phyloP scores from a whole-genome alignment of 2,888 invertebrate species.

The Drosophila kokeensis region DNA sequence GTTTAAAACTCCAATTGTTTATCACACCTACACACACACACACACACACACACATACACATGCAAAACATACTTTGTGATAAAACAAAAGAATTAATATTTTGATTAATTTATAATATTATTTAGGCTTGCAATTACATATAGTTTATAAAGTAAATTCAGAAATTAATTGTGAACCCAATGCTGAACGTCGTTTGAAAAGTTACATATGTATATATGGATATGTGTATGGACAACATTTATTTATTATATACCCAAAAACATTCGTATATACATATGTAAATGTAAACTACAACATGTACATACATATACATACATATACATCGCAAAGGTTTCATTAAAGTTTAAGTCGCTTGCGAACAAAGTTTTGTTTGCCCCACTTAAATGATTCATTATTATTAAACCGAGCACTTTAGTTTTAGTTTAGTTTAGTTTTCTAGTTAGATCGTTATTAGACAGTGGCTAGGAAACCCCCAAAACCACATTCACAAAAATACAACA shows the following conservation, averaged over 20 bases:
- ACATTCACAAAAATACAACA: slow-evolving; percentile 1
- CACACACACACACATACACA: slow-evolving; percentile 19
- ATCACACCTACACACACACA: slow-evolving; percentile 22
- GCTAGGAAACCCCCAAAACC: neutral
- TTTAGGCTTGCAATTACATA: slow-evolving; percentile 58
- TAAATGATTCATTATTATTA: slow-evolving; percentile 20
- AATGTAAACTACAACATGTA: neutral
- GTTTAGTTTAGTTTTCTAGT: neutral
- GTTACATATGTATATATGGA: slow-evolving; percentile 1
- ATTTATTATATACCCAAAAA: slow-evolving; percentile 4
- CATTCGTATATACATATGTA: slow-evolving; percentile 1
- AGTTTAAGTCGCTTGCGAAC: slow-evolving; percentile 56
- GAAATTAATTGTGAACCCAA: neutral
- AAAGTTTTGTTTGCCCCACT: slow-evolving; percentile 27
- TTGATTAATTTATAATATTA: slow-evolving; percentile 21
- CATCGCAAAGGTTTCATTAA: slow-evolving; percentile 65
- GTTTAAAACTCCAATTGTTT: slow-evolving; percentile 36
- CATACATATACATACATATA: slow-evolving; percentile 12
- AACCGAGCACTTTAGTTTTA: neutral
- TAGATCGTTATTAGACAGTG: neutral
- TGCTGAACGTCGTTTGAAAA: slow-evolving; percentile 13
- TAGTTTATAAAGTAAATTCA: slow-evolving; percentile 29
- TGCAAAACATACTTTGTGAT: slow-evolving; percentile 56
- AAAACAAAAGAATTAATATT: slow-evolving; percentile 18
- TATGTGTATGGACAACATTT: slow-evolving; percentile 2